These are phyloP conservation scores for Alloscopus bannaensis DNA, from an alignment of 2,888 invertebrate species.

Conservation along the genomic window DNA sequence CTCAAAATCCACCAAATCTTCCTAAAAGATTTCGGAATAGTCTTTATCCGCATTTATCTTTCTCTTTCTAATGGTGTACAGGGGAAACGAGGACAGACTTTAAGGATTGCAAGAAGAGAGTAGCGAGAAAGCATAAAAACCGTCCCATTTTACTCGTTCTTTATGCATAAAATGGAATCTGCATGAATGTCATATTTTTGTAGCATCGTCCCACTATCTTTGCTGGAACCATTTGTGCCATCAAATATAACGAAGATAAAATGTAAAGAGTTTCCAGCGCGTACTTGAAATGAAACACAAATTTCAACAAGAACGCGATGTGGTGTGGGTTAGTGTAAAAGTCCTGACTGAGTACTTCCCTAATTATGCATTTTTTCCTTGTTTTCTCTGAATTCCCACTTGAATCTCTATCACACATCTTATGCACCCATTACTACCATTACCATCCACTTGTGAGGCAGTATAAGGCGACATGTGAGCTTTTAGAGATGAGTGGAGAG, in stretches of 20 bases:
- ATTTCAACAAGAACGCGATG: background rate
- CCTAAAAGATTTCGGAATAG: conserved; percentile 30
- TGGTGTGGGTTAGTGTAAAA: no score
- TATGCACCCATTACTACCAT: conserved; percentile 37
- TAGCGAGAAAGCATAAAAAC: conserved; percentile 11
- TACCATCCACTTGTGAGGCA: no score
- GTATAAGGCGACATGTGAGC: no score
- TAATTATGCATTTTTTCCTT: conserved; percentile 59
- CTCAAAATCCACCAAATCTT: conserved; percentile 32
- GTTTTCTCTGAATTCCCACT: conserved; percentile 35
- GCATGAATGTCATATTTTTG: conserved; percentile 2
- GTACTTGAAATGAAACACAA: no score
- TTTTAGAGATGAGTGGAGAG: no score
- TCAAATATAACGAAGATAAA: no score
- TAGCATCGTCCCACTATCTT: no score
- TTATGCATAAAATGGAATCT: conserved; percentile 34
- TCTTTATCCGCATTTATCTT: conserved; percentile 44
- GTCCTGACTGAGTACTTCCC: conserved; percentile 28
- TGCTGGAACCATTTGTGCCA: no score
- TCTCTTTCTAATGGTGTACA: conserved; percentile 12
- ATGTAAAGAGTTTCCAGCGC: no score
- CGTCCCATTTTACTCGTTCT: conserved; percentile 4
- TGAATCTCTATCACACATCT: conserved; percentile 34
- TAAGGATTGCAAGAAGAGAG: conserved; percentile 2
- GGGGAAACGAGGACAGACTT: conserved; percentile 2